These are phyloP conservation scores for Arrhopalites spinosus DNA, from an alignment of 2,888 invertebrate genomes.

Conservation along the genomic window DNA sequence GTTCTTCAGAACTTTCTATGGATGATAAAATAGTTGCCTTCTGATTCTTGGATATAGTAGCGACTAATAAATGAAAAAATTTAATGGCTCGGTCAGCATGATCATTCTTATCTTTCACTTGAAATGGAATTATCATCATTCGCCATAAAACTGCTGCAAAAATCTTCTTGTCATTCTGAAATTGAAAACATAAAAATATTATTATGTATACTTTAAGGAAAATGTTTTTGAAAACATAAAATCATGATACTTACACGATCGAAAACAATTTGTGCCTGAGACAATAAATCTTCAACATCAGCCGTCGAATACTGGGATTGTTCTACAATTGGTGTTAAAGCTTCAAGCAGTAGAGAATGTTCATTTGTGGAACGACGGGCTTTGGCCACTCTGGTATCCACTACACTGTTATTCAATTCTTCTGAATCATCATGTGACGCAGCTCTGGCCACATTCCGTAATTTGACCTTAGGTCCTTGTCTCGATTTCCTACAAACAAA, in stretches of 20 bases:
- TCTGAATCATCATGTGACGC: neutral
- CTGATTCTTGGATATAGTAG: neutral
- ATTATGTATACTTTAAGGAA: neutral
- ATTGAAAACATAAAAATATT: neutral
- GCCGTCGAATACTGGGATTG: neutral
- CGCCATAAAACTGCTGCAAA: slow-evolving; percentile 36
- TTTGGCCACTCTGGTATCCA: neutral
- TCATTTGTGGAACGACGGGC: neutral
- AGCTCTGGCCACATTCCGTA: neutral
- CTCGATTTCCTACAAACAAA: neutral
- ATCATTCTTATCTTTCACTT: slow-evolving; percentile 30
- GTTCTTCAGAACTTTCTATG: neutral
- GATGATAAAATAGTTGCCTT: neutral
- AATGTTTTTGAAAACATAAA: neutral
- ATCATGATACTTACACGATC: slow-evolving; percentile 9
- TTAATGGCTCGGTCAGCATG: slow-evolving; percentile 11
- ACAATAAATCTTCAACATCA: neutral
- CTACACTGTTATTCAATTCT: neutral
- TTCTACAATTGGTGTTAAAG: slow-evolving; percentile 27
- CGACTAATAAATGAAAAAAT: slow-evolving; percentile 29
- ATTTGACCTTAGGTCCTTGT: neutral
- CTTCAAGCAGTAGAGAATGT: neutral
- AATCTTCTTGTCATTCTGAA: slow-evolving; percentile 32
- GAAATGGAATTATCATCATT: slow-evolving; percentile 35
- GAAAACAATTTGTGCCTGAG: slow-evolving; percentile 8